Percentiles rank a stretch among this genome's conserved stretches.
phyloP scores from a whole-genome alignment of 2,113 vertebrate species.

The Eulemur macaco region DNA sequence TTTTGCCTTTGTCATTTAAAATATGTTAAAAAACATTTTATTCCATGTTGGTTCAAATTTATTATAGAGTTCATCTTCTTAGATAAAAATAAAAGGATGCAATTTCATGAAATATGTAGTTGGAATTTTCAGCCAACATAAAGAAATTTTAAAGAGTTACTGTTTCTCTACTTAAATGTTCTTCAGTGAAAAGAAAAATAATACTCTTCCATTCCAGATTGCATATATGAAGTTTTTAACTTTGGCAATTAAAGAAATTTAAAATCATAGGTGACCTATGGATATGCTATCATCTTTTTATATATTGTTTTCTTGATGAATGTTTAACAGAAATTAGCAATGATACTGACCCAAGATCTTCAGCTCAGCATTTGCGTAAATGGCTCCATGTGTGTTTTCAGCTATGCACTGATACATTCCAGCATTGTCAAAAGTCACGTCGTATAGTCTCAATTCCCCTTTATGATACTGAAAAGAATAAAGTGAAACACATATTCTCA shows the following conservation, averaged over 20 bases:
- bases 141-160: background rate
- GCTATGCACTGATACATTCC: slow-evolving; percentile 98
- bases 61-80: background rate
- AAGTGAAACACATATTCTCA: slow-evolving; percentile 53
- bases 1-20: background rate
- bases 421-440: slow-evolving; percentile 90
- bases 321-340: slow-evolving; percentile 48
- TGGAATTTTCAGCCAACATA: background rate
- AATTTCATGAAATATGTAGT: background rate
- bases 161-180: background rate
- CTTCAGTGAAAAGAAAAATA: background rate
- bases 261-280: background rate
- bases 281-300: background rate
- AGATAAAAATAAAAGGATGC: background rate
- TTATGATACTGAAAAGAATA: slow-evolving; percentile 85
- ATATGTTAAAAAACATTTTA: background rate
- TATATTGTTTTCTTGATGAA: background rate
- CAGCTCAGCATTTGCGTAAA: slow-evolving; percentile 95
- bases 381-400: slow-evolving; percentile 91
- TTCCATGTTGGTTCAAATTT: background rate
- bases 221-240: background rate
- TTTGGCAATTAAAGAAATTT: slow-evolving; percentile 30
- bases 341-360: slow-evolving; percentile 93
- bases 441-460: slow-evolving; percentile 89
- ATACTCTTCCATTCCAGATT: background rate